phyloP scores from a whole-genome alignment of 2,888 invertebrate genomes.

The Oscheius sp. region DNA sequence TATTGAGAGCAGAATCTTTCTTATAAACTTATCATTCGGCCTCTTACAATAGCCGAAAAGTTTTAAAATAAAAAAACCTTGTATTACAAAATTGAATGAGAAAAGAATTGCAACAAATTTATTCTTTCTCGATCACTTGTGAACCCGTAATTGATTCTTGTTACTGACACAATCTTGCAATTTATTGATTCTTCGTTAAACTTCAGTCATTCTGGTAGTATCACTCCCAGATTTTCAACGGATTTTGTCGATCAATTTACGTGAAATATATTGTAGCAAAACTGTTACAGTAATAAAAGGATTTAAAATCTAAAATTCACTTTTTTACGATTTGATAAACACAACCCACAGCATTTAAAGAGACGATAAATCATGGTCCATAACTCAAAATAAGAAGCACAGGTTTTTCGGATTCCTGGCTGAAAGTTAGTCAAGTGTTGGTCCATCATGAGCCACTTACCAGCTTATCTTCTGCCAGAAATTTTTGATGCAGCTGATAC shows the following conservation, averaged over 20 bases:
- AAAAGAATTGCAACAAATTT: too few relatives aligned
- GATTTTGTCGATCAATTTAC: conserved; percentile 39
- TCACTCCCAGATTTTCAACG: conserved; percentile 26
- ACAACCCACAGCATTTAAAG: conserved; percentile 64
- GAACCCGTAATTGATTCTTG: too few relatives aligned
- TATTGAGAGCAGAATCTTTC: too few relatives aligned
- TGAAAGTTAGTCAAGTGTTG: too few relatives aligned
- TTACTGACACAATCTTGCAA: too few relatives aligned
- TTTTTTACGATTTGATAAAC: neutral
- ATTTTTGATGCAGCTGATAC: conserved; percentile 41
- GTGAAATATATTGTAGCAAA: conserved; percentile 65
- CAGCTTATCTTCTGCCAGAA: neutral
- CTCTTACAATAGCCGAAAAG: too few relatives aligned
- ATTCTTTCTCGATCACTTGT: too few relatives aligned
- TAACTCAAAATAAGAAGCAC: conserved; percentile 56
- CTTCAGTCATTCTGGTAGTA: conserved; percentile 24
- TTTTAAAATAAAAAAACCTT: too few relatives aligned
- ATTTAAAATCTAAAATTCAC: conserved; percentile 63
- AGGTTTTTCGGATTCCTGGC: conserved; percentile 6
- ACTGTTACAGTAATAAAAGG: conserved; percentile 68
- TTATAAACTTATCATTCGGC: too few relatives aligned
- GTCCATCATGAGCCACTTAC: too few relatives aligned
- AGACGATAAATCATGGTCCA: conserved; percentile 50
- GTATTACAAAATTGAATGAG: too few relatives aligned
- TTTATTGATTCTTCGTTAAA: too few relatives aligned